Evolutionary conservation across 2,888 invertebrate species (phyloP).

Genomic region (Seira sanloemensis): DNA sequence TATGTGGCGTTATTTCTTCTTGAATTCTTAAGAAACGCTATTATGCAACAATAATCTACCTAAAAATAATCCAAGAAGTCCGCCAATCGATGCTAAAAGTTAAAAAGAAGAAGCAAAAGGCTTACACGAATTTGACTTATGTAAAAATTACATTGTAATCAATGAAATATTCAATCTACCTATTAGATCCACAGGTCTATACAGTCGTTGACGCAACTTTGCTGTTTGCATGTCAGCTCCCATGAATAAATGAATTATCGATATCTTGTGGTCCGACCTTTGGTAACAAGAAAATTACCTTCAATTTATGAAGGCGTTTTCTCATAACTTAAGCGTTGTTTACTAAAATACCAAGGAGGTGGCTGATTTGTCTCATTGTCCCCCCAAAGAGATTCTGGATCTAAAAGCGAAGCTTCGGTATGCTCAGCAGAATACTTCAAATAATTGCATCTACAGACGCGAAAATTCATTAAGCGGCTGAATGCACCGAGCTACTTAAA

Average conservation of each 20-base stretch:
- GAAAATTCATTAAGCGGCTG: too few species aligned
- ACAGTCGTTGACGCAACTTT: conserved; percentile 43
- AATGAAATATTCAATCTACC: conserved; percentile 19
- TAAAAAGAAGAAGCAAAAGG: too few species aligned
- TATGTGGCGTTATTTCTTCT: too few species aligned
- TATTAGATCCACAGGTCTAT: conserved; percentile 33
- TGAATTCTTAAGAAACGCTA: too few species aligned
- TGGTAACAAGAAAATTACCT: not conserved
- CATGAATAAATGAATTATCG: conserved; percentile 48
- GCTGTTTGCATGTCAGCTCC: conserved; percentile 48
- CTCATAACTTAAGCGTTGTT: not conserved
- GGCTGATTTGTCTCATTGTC: conserved; percentile 35
- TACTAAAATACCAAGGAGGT: conserved; percentile 10
- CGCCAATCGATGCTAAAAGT: conserved; percentile 45
- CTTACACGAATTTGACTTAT: too few species aligned
- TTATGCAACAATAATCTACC: conserved; percentile 43
- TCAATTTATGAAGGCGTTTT: not conserved
- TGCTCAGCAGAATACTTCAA: conserved; percentile 41
- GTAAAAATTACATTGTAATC: not conserved
- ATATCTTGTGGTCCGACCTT: conserved; percentile 33
- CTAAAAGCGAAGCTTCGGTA: conserved; percentile 39
- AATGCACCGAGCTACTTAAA: too few species aligned
- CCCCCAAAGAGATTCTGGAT: conserved; percentile 34
- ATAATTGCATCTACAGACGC: conserved; percentile 47
- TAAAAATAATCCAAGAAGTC: conserved; percentile 30